Conservation (phyloP, 2,888 invertebrate species). For the Acanthopleura granulata region DNA sequence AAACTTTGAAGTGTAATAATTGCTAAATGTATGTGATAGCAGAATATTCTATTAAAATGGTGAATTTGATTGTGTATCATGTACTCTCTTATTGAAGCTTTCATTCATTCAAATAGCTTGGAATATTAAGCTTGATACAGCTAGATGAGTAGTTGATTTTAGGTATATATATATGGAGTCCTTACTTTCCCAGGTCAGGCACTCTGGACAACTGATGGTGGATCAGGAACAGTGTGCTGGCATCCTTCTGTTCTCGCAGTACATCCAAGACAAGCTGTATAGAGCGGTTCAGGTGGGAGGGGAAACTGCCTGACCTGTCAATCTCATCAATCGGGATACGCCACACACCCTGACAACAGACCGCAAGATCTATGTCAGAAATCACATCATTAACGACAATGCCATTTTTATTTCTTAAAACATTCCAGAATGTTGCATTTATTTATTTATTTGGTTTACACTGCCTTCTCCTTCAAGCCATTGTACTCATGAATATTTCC, state of each 20-base stretch:
- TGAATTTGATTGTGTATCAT: no score
- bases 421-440: no score
- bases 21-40: no score
- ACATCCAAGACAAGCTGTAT: constrained; percentile 86
- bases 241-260: constrained; percentile 83
- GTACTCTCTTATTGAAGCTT: not conserved
- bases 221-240: constrained; percentile 83
- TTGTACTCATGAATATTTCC: not conserved
- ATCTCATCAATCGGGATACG: constrained; percentile 90
- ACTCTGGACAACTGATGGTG: constrained; percentile 82
- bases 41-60: no score
- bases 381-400: not conserved
- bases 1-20: no score
- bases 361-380: not conserved
- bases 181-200: constrained; percentile 89
- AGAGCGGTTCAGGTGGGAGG: constrained; percentile 90
- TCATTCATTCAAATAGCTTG: not conserved
- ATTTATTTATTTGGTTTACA: no score
- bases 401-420: no score
- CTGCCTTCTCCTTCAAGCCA: not conserved
- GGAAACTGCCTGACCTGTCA: constrained; percentile 91
- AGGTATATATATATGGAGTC: constrained; percentile 26
- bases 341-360: constrained; percentile 82
- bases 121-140: not conserved
- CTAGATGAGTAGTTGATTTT: not conserved